A percentile compares a stretch with the other conserved stretches of the same genome.
phyloP scores from a whole-genome alignment of 2,113 vertebrate genomes.

The Elanoides forficatus region DNA sequence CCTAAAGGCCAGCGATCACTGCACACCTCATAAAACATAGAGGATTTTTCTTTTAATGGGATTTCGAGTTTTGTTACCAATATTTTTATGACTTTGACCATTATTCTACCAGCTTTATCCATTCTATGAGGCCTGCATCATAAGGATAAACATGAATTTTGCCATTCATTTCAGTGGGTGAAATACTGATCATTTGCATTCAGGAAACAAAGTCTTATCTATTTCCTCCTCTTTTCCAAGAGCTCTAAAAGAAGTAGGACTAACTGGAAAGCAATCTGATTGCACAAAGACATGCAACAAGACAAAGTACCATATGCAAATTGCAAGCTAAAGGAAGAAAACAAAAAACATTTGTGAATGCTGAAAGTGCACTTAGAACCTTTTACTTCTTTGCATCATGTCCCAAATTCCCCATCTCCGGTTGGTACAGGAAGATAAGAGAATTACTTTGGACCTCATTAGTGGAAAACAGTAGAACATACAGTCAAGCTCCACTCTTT shows the following conservation, averaged over 20 bases:
- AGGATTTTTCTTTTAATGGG: not conserved
- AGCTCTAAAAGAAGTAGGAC: not conserved
- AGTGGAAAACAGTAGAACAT: not conserved
- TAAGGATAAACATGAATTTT: not conserved
- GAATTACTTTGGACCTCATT: not conserved
- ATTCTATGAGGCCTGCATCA: not conserved
- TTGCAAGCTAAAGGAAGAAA: not conserved
- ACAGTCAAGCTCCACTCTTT: rapidly evolving
- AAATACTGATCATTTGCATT: not conserved
- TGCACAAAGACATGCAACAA: not conserved
- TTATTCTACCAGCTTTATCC: not conserved
- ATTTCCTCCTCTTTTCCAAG: not conserved
- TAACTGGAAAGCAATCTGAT: not conserved
- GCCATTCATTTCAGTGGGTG: not conserved
- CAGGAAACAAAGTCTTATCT: not conserved
- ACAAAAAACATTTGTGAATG: not conserved
- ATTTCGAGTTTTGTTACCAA: not conserved
- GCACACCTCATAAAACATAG: not conserved
- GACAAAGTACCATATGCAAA: not conserved
- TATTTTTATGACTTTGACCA: not conserved
- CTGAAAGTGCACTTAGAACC: not conserved
- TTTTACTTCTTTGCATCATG: not conserved
- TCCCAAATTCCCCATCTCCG: not conserved
- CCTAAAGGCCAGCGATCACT: not conserved
- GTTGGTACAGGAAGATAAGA: not conserved